Base-by-base conservation (phyloP, 2,797 vertebrate species). In the Macrochelys suwanniensis region DNA sequence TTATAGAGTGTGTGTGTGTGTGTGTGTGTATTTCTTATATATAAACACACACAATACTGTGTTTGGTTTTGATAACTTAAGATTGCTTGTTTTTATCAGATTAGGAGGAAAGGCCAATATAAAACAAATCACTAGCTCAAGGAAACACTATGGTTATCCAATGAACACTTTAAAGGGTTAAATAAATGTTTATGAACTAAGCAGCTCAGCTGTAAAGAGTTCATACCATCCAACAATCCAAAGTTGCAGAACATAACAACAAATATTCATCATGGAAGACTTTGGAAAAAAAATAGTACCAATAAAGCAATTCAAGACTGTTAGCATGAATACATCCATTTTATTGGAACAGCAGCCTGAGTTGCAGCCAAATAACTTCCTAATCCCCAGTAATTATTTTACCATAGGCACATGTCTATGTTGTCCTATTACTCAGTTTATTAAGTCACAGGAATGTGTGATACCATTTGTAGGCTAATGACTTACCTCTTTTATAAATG, bases 61-160 rank as follows among this genome's bases (percentile, higher is more conserved):
- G 15, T 8, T 53, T 31, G 25, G 8, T 80, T 56, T 56, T 59
- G 17, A 42, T 31, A 74, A 80, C 16, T 78, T 65, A 53, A 45
- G 78, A 28, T 26, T 76, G 74, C 25, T 8, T 56, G 59, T 7
- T 31, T 47, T 15, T 1, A 86, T 91, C 57, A 76, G 79, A 87
- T 16, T 3, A 33, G 8, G 37, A 83, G 90, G 23, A 77, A 89
- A 93, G 59, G 19, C 23, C 2, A 7, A 47, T 68, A 87, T 89
- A 81, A 93, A 89, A 12, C 25, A 92, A 93, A 95, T 42, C 56
- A 85, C 2, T 89, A 25, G 26, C 83, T 26, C 56, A 45, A 89
- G 47, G 11, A 90, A 91, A 49, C 11, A 61, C 26, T 15, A 9
- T 51, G 3, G 80, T 31, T 90, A 80, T 25, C 17, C 82, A 13